Evolutionary conservation across 2,113 vertebrate species (phyloP).

Genomic region (Marmota flaviventris): DNA sequence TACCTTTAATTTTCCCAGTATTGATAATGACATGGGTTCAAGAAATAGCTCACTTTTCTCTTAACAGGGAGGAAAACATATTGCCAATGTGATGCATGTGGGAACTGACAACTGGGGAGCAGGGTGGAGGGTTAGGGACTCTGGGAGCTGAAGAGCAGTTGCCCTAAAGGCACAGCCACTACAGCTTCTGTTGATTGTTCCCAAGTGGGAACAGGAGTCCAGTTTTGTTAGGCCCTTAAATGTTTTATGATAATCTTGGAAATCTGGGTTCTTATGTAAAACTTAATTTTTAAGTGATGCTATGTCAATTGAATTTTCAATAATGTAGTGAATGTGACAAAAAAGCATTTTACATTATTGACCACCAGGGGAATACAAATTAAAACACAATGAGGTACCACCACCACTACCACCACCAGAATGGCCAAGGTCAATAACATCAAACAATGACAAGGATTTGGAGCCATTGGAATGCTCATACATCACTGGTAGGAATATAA

Average conservation of each 20-base stretch:
- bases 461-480: constrained; percentile 20
- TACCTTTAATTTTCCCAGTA: constrained; percentile 1
- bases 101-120: not conserved
- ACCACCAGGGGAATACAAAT: not conserved
- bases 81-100: not conserved
- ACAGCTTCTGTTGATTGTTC: not conserved
- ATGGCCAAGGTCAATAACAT: not conserved
- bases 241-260: constrained; percentile 33
- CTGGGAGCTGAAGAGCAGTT: not conserved
- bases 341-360: not conserved
- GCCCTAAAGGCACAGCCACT: not conserved
- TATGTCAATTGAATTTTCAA: constrained; percentile 45
- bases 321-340: not conserved
- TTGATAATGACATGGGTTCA: not conserved
- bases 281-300: constrained; percentile 43
- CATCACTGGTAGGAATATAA: not conserved
- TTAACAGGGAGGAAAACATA: not conserved
- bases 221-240: not conserved
- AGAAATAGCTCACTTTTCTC: constrained; percentile 24
- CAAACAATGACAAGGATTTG: constrained; percentile 46
- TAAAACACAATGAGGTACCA: constrained; percentile 18
- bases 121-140: not conserved
- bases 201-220: not conserved
- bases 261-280: constrained; percentile 45
- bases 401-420: not conserved